These are phyloP conservation scores for Tapirus terrestris DNA, from an alignment of 2,113 vertebrate genomes.

Conservation along the genomic window DNA sequence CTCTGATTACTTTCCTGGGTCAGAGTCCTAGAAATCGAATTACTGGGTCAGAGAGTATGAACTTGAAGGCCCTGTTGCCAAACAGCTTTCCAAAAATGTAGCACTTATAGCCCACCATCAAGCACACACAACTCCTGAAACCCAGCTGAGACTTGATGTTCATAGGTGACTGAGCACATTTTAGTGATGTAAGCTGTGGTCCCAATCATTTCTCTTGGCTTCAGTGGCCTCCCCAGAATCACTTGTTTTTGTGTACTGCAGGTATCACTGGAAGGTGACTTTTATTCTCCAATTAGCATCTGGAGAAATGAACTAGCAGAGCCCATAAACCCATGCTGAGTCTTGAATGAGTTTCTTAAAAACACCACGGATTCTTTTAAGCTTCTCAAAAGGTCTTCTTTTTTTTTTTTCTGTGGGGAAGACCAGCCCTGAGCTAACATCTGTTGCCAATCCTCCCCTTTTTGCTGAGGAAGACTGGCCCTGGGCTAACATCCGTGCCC, in stretches of 20 bases:
- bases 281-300: background rate
- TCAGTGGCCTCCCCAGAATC: background rate
- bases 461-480: too few species aligned
- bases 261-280: background rate
- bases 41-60: background rate
- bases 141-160: background rate
- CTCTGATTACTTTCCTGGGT: background rate
- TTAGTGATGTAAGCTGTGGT: background rate
- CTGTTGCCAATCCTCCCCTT: too few species aligned
- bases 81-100: background rate
- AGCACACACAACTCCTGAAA: background rate
- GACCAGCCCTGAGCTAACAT: too few species aligned
- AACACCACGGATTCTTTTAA: too few species aligned
- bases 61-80: background rate
- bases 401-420: too few species aligned
- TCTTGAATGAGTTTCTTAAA: background rate
- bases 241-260: background rate
- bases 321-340: background rate
- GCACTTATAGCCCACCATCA: background rate
- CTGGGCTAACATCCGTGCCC: too few species aligned
- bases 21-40: background rate
- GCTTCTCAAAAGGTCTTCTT: background rate
- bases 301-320: background rate
- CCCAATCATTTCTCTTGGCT: background rate
- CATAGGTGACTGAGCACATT: background rate